phyloP scores from a whole-genome alignment of 2,888 invertebrate genomes.

The Dasysyrphus albostriatus region DNA sequence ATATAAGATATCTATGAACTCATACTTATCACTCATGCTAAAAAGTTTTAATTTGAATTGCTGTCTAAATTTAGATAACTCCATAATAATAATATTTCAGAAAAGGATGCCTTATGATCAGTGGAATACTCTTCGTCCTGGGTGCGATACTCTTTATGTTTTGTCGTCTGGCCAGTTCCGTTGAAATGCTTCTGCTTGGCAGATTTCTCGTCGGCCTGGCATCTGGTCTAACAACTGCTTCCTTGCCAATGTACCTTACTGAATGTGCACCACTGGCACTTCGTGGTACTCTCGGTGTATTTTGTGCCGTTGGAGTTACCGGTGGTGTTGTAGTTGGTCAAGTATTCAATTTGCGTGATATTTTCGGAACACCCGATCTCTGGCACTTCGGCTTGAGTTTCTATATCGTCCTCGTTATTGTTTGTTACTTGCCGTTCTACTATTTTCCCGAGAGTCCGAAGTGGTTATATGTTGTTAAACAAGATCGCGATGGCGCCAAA shows the following conservation, averaged over 20 bases:
- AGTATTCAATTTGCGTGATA: constrained; percentile 81
- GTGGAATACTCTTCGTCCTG: constrained; percentile 87
- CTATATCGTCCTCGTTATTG: constrained; percentile 88
- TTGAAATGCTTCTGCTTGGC: constrained; percentile 91
- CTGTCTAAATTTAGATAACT: background rate
- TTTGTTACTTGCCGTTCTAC: constrained; percentile 87
- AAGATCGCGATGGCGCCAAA: constrained; percentile 87
- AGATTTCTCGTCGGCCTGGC: constrained; percentile 91
- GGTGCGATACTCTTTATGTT: constrained; percentile 89
- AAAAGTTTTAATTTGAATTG: background rate
- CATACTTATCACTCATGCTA: background rate
- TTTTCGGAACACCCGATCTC: constrained; percentile 86
- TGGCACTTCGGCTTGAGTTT: constrained; percentile 93
- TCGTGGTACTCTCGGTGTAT: constrained; percentile 93
- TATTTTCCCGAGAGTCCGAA: constrained; percentile 95
- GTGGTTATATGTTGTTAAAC: constrained; percentile 90
- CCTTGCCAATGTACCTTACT: constrained; percentile 95
- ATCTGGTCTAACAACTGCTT: constrained; percentile 92
- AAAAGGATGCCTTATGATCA: constrained; percentile 89
- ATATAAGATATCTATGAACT: background rate
- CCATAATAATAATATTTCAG: constrained; percentile 82
- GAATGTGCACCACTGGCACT: constrained; percentile 92
- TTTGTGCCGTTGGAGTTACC: constrained; percentile 86
- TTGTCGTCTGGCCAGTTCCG: constrained; percentile 88
- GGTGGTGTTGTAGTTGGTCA: constrained; percentile 84